Conservation (phyloP, 1,140 invertebrate species). For the Trachymyrmex septentrionalis region DNA sequence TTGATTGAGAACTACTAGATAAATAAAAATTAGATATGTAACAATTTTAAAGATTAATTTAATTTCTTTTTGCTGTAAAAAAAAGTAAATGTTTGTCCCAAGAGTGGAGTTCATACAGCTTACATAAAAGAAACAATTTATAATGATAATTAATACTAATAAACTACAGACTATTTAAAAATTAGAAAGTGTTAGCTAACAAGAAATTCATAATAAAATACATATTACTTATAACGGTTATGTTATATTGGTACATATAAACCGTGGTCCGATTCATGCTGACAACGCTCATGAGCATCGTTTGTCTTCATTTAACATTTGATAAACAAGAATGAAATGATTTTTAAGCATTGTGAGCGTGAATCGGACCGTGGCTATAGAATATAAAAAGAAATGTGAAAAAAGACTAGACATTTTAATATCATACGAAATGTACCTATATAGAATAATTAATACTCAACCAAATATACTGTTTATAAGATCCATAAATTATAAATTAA, state of each 20-base stretch:
- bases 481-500: constrained; percentile 43
- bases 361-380: background rate
- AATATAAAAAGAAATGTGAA: constrained; percentile 63
- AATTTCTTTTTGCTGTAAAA: constrained; percentile 2
- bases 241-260: constrained; percentile 45
- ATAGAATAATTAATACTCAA: constrained; percentile 60
- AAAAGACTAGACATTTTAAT: constrained; percentile 75
- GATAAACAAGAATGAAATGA: no score
- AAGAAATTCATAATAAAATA: constrained; percentile 27
- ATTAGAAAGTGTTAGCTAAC: constrained; percentile 26
- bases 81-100: background rate
- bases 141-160: constrained; percentile 5
- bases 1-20: background rate
- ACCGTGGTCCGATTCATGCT: no score
- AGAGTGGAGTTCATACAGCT: background rate
- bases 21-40: constrained; percentile 38
- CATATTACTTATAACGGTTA: constrained; percentile 41
- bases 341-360: no score
- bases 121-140: background rate
- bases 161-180: constrained; percentile 16
- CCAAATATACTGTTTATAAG: constrained; percentile 24
- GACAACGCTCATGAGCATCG: no score
- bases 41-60: background rate
- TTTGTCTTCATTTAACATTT: no score
- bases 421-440: constrained; percentile 54